Evolutionary conservation across 2,888 invertebrate species (phyloP), one percentile per base, ranked within the genome.

Genomic region (Gryllus longicercus): DNA sequence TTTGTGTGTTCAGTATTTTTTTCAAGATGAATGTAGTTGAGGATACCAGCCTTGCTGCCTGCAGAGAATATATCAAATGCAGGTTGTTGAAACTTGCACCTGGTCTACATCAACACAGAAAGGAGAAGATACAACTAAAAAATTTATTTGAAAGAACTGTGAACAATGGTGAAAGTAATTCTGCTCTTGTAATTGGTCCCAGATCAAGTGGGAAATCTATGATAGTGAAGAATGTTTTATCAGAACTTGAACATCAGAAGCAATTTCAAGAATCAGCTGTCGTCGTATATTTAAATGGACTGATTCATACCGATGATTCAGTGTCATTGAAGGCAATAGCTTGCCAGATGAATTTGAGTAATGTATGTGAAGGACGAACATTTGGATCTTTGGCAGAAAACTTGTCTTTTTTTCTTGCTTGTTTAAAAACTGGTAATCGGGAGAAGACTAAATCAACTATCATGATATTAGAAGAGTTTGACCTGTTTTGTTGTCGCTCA

Each of bases 231-330:
- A 91, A 91, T 23, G 92, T 94, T 0, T 85, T 96, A 12, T 87
- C 90, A 79, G 92, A 93, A 84, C 86, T 96, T 16, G 85, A 90
- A 1, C 86, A 87, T 16, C 89, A 90, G 74, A 88, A 90, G 79
- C 89, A 90, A 76, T 90, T 94, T 81, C 86, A 87, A n/a, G 89
- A 90, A 80, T 93, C 94, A 86, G 91, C 93, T 0, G 87, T 95
- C 0, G 88, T 94, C 18, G 93, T 97, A 0, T 91, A 92, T 84
- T 88, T 97, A 23, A 93, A 96, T 86, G 96, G 97, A 49, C 87
- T 96, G n/a, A 87, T 97, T 50, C 97, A 98, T 84, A 94, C 94
- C n/a, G 95, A 97, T 88, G 97, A 97, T 86, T 92, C 93, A 83
- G 88, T 95, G 78, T 95, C 97, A 0, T 88, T 98, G 2, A 94